Percentiles rank a stretch among this genome's conserved stretches.
phyloP scores from a whole-genome alignment of 2,888 invertebrate species.

The Pollenia angustigena region DNA sequence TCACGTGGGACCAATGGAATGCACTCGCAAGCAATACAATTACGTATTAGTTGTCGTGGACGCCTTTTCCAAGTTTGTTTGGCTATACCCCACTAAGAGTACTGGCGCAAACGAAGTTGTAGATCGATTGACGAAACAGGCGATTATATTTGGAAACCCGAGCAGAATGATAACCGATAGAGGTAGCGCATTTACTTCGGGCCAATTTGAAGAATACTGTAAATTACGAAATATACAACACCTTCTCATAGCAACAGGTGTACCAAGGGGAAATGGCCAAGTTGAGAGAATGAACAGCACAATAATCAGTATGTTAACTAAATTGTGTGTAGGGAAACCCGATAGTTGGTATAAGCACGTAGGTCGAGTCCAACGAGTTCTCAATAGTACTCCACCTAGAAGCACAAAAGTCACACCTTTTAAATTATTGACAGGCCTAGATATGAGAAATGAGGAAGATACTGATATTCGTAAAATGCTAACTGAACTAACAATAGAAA shows the following conservation, averaged over 20 bases:
- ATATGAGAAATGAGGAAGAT: not conserved
- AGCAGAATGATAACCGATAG: too few species aligned
- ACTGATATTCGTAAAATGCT: not conserved
- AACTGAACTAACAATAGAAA: too few species aligned
- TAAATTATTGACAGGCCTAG: not conserved
- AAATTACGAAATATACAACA: conserved; percentile 76
- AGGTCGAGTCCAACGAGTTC: not conserved
- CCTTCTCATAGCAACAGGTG: not conserved
- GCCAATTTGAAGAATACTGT: conserved; percentile 78
- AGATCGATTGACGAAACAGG: conserved; percentile 76
- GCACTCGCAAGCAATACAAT: too few species aligned
- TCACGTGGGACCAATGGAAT: too few species aligned
- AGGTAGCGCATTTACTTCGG: too few species aligned
- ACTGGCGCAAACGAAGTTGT: too few species aligned
- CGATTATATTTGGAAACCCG: conserved; percentile 80
- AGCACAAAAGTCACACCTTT: not conserved
- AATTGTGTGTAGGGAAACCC: not conserved
- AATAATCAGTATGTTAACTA: not conserved
- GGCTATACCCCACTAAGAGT: too few species aligned
- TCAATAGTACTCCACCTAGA: conserved; percentile 4
- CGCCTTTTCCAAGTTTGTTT: too few species aligned
- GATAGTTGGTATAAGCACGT: not conserved
- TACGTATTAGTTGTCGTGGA: too few species aligned
- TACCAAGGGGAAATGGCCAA: not conserved
- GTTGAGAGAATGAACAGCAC: conserved; percentile 7